Evolutionary conservation across 2,113 vertebrate species (phyloP).

Genomic region (Dunckerocampus dactyliophorus): DNA sequence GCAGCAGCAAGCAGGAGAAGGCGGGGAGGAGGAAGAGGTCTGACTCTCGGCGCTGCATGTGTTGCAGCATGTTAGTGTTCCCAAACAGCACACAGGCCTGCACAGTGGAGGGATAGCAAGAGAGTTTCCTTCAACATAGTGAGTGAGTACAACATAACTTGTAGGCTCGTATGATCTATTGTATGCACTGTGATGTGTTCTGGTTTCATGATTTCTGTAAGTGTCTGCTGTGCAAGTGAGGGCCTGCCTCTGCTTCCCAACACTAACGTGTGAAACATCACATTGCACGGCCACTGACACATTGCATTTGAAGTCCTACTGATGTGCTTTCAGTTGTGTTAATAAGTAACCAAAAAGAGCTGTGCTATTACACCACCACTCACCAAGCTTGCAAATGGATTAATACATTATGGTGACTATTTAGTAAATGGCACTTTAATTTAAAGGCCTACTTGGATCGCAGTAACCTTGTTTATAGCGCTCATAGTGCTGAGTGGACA

Average conservation of each 20-base stretch:
- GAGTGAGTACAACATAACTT: constrained; percentile 48
- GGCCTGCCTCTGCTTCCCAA: constrained; percentile 8
- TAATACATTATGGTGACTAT: constrained; percentile 5
- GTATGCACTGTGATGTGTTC: not conserved
- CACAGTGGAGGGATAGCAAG: constrained; percentile 23
- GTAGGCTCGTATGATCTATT: not conserved
- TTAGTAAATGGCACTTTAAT: constrained; percentile 5
- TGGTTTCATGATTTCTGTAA: constrained; percentile 2
- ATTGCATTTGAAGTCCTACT: constrained; percentile 11
- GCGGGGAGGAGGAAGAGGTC: constrained; percentile 50
- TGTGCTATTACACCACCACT: constrained; percentile 33
- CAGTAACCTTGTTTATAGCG: constrained; percentile 17
- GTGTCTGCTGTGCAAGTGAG: not conserved
- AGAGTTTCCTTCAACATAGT: constrained; percentile 52
- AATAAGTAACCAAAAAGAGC: constrained; percentile 45
- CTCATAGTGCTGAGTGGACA: constrained; percentile 9
- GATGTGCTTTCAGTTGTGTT: constrained; percentile 22
- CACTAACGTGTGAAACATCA: constrained; percentile 31
- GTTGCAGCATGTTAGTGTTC: constrained; percentile 62
- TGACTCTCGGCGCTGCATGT: constrained; percentile 67
- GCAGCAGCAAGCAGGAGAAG: constrained; percentile 27
- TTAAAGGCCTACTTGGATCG: constrained; percentile 10
- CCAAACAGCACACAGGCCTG: constrained; percentile 46
- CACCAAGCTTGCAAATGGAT: constrained; percentile 18
- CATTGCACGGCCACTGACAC: constrained; percentile 13